Evolutionary conservation across 2,888 invertebrate genomes (phyloP).

Genomic region (Dione vanillae): DNA sequence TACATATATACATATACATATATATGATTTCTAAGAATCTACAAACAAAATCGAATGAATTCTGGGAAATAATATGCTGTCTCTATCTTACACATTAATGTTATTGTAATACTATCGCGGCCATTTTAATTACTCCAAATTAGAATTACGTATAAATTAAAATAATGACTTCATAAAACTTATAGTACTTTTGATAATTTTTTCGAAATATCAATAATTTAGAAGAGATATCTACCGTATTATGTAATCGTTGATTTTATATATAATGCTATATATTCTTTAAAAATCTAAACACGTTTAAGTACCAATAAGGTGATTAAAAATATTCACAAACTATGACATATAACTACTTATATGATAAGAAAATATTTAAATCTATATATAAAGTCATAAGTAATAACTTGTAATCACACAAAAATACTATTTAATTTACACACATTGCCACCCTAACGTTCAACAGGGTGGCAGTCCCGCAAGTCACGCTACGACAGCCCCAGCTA

Average conservation of each 20-base stretch:
- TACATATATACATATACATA: too few species aligned
- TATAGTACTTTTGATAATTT: too few species aligned
- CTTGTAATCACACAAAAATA: background rate
- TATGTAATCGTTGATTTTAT: too few species aligned
- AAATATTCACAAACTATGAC: too few species aligned
- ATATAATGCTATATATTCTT: too few species aligned
- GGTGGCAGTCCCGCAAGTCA: constrained; percentile 59
- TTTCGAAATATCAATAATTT: too few species aligned
- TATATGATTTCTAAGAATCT: constrained; percentile 12
- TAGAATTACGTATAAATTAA: background rate
- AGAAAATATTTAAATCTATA: too few species aligned
- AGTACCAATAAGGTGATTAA: too few species aligned
- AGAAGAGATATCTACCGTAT: too few species aligned
- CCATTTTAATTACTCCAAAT: background rate
- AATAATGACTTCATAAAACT: too few species aligned
- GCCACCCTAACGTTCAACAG: constrained; percentile 59
- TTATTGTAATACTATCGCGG: background rate
- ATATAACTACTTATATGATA: too few species aligned
- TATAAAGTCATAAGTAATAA: background rate
- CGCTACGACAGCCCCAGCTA: constrained; percentile 48
- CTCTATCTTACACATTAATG: background rate
- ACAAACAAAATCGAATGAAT: background rate
- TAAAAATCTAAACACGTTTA: too few species aligned
- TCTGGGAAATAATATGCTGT: background rate
- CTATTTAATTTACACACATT: background rate